Percentiles rank a stretch among this genome's conserved stretches.
phyloP scores from a whole-genome alignment of 2,113 vertebrate genomes.

The Planiliza haematocheilus region DNA sequence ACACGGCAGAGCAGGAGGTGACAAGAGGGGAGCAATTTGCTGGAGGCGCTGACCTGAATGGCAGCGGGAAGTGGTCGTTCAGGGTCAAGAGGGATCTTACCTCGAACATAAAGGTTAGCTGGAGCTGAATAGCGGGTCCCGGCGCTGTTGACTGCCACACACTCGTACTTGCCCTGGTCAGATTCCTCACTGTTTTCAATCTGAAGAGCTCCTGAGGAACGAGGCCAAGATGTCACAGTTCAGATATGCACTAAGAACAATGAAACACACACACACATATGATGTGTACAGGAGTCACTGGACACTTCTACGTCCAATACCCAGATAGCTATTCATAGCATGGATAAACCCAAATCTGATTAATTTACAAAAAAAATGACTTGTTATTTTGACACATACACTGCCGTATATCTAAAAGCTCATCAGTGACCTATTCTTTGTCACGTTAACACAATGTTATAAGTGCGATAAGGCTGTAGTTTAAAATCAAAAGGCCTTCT shows the following conservation, averaged over 20 bases:
- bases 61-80: neutral
- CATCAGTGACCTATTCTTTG: too few relatives aligned
- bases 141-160: slow-evolving; percentile 94
- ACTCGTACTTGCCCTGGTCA: slow-evolving; percentile 99
- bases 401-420: neutral
- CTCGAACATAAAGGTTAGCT: slow-evolving; percentile 97
- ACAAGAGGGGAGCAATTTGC: neutral
- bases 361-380: too few relatives aligned
- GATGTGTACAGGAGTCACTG: neutral
- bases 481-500: too few relatives aligned
- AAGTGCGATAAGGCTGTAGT: too few relatives aligned
- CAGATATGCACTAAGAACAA: neutral
- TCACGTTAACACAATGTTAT: too few relatives aligned
- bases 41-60: slow-evolving; percentile 31
- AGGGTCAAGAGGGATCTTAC: slow-evolving; percentile 84
- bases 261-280: neutral
- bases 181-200: slow-evolving; percentile 98
- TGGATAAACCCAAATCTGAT: neutral
- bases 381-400: too few relatives aligned
- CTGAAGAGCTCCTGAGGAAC: slow-evolving; percentile 93
- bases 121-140: slow-evolving; percentile 97
- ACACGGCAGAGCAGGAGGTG: neutral
- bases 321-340: neutral
- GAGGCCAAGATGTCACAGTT: slow-evolving; percentile 57
- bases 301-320: neutral